Evolutionary conservation across 2,113 vertebrate species (phyloP), one percentile per base, ranked within the genome.

Genomic region (Motacilla alba): DNA sequence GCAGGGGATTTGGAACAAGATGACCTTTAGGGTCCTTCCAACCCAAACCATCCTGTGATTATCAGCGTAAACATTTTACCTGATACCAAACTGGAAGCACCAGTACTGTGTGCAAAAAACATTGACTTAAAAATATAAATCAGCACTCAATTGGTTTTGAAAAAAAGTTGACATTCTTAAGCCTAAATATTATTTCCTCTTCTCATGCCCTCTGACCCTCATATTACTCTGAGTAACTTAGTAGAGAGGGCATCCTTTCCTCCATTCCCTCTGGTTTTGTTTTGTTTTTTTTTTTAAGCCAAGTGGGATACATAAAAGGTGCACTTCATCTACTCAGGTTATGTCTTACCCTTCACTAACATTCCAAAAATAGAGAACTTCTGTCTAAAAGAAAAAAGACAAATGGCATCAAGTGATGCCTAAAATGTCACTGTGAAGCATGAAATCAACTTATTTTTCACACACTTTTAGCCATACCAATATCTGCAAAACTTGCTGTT

Each of bases 341-440:
- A 50, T 85, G 27, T 55, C 86, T 79, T 47, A 81, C 6, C 49
- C 49, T 89, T 73, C 77, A 67, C 58, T 91, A 93, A 92, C 35
- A 46, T 64, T 81, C 60, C 75, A 75, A 73, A 88, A 86, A 69
- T 14, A 81, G 9, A 53, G 27, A 77, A 89, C 35, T 27, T 30
- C 33, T 64, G 43, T 82, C 43, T 94, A 44, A 95, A 92, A 91
- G 52, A 74, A 73, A 88, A 72, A 78, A 77, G 63, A 84, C 35
- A 87, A 96, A 95, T 22, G 58, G 70, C 58, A 94, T 46, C 53
- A 60, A 86, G 88, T 1, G 21, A 86, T 52, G 73, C 70, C 50
- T 84, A 63, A 94, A 94, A 89, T 35, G 30, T 75, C 89, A 96
- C 56, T 22, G 27, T 41, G 77, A 96, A 89, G 80, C n/a, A 88